Conservation (phyloP, 2,797 vertebrate genomes). For the Acanthurus lineatus region DNA sequence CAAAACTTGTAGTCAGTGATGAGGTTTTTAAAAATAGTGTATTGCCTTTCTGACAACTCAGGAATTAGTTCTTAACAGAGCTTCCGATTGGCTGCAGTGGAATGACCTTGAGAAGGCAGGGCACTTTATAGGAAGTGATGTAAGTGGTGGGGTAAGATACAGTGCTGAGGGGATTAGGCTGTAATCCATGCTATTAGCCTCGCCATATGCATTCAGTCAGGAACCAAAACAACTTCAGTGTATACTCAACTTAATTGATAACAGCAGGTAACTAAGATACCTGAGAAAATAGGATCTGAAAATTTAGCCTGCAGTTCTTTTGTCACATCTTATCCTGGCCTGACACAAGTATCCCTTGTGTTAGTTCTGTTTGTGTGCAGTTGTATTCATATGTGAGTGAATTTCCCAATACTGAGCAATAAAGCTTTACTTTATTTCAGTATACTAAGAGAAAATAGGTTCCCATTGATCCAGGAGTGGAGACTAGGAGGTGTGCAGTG, state of each 20-base stretch:
- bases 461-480: constrained; percentile 18
- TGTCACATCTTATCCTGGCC: not conserved
- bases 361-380: constrained; percentile 1
- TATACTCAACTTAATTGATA: constrained; percentile 64
- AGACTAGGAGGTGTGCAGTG: constrained; percentile 16
- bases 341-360: not conserved
- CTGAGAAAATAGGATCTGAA: constrained; percentile 18
- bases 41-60: not conserved
- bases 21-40: not conserved
- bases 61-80: constrained; percentile 10
- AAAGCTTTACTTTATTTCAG: constrained; percentile 1
- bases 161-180: constrained; percentile 70
- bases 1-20: constrained; percentile 12
- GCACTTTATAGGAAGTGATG: constrained; percentile 71
- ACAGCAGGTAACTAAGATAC: constrained; percentile 45
- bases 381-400: not conserved
- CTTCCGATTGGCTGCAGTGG: constrained; percentile 21
- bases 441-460: constrained; percentile 1
- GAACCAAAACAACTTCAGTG: constrained; percentile 54
- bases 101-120: constrained; percentile 66
- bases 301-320: not conserved
- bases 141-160: constrained; percentile 56
- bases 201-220: constrained; percentile 67
- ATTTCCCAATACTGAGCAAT: constrained; percentile 2
- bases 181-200: constrained; percentile 76